Percentiles rank a stretch among this genome's conserved stretches.
Conservation (phyloP, 1,140 invertebrate species). For the Rhopalosiphum padi region DNA sequence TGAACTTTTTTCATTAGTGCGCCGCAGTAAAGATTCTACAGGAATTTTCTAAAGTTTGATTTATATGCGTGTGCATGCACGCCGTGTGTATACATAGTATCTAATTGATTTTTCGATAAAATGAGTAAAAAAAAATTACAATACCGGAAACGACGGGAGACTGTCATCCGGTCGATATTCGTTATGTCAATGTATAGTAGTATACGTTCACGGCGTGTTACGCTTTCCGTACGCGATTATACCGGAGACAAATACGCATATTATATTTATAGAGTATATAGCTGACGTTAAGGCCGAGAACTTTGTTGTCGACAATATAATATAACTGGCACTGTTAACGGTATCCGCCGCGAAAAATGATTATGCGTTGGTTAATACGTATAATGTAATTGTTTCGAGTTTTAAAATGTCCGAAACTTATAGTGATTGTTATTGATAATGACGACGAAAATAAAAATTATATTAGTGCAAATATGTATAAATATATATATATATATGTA, state of each 20-base stretch:
- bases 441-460: background rate
- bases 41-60: slow-evolving; percentile 54
- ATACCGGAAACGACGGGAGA: background rate
- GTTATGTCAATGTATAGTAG: background rate
- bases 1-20: slow-evolving; percentile 57
- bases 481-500: no score
- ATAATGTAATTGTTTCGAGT: background rate
- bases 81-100: background rate
- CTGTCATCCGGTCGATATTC: background rate
- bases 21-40: background rate
- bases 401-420: background rate
- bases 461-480: background rate
- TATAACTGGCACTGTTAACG: background rate
- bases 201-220: background rate
- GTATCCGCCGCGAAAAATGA: background rate
- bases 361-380: background rate
- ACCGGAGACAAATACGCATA: background rate
- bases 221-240: background rate
- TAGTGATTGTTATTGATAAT: background rate
- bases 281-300: no score
- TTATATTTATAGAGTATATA: background rate
- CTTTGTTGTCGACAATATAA: background rate
- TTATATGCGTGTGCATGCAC: slow-evolving; percentile 28
- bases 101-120: slow-evolving; percentile 20
- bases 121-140: background rate